These are phyloP conservation scores for Falco cherrug DNA, from an alignment of 2,797 vertebrate species.

Conservation along the genomic window DNA sequence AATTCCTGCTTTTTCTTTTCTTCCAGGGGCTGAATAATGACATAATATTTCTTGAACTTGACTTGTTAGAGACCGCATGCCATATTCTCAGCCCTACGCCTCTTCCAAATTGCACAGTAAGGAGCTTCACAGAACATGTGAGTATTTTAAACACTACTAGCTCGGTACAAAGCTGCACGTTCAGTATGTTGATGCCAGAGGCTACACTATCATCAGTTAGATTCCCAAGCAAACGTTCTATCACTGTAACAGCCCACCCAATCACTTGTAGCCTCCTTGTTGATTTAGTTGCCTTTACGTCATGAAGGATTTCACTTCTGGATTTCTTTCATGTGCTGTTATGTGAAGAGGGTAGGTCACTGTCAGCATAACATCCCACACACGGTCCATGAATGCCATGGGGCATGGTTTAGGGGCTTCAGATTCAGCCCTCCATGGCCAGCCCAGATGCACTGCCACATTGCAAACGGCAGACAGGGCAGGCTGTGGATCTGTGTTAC, in stretches of 20 bases:
- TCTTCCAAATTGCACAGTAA: constrained; percentile 68
- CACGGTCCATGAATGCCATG: background rate
- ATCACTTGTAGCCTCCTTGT: background rate
- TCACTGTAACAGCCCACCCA: background rate
- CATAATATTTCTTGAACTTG: constrained; percentile 64
- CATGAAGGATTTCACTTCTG: background rate
- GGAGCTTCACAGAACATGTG: constrained; percentile 65
- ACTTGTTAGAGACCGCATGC: constrained; percentile 76
- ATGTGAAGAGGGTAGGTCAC: background rate
- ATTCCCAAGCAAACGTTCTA: background rate
- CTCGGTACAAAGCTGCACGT: background rate
- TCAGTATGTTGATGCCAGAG: background rate
- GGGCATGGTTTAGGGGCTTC: background rate
- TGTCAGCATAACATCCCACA: background rate
- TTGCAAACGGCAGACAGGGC: background rate
- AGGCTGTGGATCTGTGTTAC: background rate
- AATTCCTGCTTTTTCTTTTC: background rate
- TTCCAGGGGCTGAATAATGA: constrained; percentile 56
- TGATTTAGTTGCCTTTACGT: background rate
- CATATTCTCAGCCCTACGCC: constrained; percentile 59
- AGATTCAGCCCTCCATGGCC: background rate
- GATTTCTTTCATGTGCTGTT: background rate
- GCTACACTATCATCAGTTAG: background rate
- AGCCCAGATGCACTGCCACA: background rate
- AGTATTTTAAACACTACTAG: constrained; percentile 20